Base-by-base conservation (phyloP, 1,140 invertebrate species). In the Stegodyphus mimosarum region DNA sequence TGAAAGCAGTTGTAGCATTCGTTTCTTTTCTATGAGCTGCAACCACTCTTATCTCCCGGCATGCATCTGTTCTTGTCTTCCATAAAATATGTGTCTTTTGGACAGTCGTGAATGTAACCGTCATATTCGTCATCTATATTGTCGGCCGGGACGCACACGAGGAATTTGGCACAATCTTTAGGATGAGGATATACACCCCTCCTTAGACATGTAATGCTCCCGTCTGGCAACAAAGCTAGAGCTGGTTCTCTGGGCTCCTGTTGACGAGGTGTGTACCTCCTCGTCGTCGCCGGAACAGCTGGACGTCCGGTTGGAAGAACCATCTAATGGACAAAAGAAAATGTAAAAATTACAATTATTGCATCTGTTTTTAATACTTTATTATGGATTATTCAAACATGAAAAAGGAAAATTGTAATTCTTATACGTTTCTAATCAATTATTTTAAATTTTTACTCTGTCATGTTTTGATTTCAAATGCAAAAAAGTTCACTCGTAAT, bases 181-280 rank as follows among this genome's bases (percentile, higher is more conserved):
- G 88, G 89, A 60, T 89, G 89, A 10, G 84, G 77, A 55, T 88
- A 89, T 9, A 89, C 88, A 11, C 89, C 89, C 18, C 89, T 84
- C 17, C 87, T 80, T 6, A 75, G 71, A 55, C 89, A 89, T 11
- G 72, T 88, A 18, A 88, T 69, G 5, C 78, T 78, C 5, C 86
- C 88, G 11, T 86, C 83, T 2, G 77, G 86, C 64, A 87, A 60
- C 10, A 87, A 63, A 10, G 81, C 67, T 18, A 89, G 60, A 13
- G 87, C 75, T 49, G 88, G 88, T 15, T 78, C 85, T 49, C 78
- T 81, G 50, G 77, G 49, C 48, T 83, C 69, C 6, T 52, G 60
- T 0, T 13, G 11, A n/a, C 18, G 51, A 6, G 51, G 53, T 51
- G 7, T 60, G 33, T 71, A 76, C 13, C 50, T 67, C 55, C 76